Conservation (phyloP, 2,888 invertebrate species). For the Mayetiola destructor region DNA sequence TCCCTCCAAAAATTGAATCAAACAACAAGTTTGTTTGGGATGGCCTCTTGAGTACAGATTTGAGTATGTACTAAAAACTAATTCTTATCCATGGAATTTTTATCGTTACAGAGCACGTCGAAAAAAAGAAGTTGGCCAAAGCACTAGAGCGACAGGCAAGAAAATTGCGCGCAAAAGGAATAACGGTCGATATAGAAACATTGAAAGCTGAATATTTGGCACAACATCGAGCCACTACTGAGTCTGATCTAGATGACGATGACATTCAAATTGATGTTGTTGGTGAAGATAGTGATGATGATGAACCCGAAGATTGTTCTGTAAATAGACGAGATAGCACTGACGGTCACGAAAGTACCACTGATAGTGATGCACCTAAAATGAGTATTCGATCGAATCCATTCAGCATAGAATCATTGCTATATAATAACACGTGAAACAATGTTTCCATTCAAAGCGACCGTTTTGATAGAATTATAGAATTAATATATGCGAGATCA, state of each 20-base stretch:
- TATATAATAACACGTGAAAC: slow-evolving; percentile 41
- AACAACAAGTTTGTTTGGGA: too few relatives aligned
- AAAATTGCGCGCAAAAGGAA: slow-evolving; percentile 81
- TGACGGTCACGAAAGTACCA: slow-evolving; percentile 32
- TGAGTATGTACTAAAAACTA: neutral
- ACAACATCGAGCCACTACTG: slow-evolving; percentile 53
- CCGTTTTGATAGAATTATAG: too few relatives aligned
- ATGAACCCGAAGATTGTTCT: slow-evolving; percentile 50
- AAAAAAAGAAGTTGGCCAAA: slow-evolving; percentile 81
- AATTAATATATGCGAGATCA: too few relatives aligned
- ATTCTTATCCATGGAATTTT: neutral
- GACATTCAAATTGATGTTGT: slow-evolving; percentile 72
- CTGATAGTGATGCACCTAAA: slow-evolving; percentile 44
- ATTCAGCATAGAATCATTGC: slow-evolving; percentile 78
- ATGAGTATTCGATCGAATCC: slow-evolving; percentile 53
- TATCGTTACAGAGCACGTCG: slow-evolving; percentile 51
- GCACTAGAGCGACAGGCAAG: slow-evolving; percentile 83
- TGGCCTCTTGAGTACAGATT: too few relatives aligned
- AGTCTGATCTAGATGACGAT: slow-evolving; percentile 46
- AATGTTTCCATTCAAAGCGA: too few relatives aligned
- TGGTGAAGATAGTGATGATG: slow-evolving; percentile 59
- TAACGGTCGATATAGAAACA: slow-evolving; percentile 74
- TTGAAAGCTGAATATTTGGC: slow-evolving; percentile 73
- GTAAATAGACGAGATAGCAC: slow-evolving; percentile 31
- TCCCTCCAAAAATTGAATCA: too few relatives aligned